Evolutionary conservation across 2,797 vertebrate genomes (phyloP), one percentile per base, ranked within the genome.

Genomic region (Molothrus ater): DNA sequence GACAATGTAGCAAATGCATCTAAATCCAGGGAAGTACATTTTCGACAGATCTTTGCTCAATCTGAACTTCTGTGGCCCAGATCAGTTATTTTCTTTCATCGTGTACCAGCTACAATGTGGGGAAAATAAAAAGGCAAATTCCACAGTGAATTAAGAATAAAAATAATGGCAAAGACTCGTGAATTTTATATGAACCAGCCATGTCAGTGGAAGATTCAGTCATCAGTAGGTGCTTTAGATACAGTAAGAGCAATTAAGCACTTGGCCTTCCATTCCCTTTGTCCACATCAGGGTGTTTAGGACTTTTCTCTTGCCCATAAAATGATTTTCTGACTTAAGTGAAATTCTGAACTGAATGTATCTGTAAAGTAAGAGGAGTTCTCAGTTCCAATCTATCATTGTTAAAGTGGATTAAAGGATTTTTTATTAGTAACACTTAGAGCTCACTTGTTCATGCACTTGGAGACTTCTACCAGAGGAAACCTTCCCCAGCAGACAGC

Each of bases 351-450:
- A 92, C 80, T 74, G 69, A 94, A 91, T 22, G 32, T 85, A 90
- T 76, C 80, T 84, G 83, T 92, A 88, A 93, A 86, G 80, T 88
- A 80, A 94, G 86, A 93, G 66, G 50, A 88, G 80, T 80, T 91
- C 90, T 92, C 90, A 92, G 88, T 65, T 95, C 74, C 84, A 96
- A 91, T 96, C 96, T 91, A 96, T 86, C 94, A 95, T 85, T 96
- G 93, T 95, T 95, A 78, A 95, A 95, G 92, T 95, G 88, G 95
- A 97, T 96, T 97, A 96, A 95, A 96, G 93, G 94, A 96, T 97
- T 96, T 97, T 96, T 96, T 96, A 91, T 96, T 95, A 96, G 91
- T 53, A 96, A 92, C 94, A 96, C 92, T 96, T 96, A 85, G 47
- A 93, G 88, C 86, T 95, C 79, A 90, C 94, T 97, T 95, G 86